Conservation (phyloP, 2,888 invertebrate genomes). For the Gortyna flavago region DNA sequence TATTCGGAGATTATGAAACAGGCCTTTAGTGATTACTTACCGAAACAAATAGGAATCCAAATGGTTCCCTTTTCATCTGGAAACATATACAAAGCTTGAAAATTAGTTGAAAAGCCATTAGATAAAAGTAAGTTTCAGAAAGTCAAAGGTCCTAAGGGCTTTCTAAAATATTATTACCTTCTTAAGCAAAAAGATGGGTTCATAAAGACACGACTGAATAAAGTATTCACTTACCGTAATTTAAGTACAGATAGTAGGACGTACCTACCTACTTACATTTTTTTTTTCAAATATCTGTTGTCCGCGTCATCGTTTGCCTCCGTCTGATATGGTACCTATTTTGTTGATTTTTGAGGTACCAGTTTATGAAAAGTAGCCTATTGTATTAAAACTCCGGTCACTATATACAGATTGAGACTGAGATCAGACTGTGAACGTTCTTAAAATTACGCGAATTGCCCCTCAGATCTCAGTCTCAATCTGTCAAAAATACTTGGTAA, state of each 20-base stretch:
- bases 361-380: not conserved
- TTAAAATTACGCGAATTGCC: too few species aligned
- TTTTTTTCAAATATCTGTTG: not conserved
- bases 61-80: constrained; percentile 21
- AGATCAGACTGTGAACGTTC: too few species aligned
- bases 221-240: not conserved
- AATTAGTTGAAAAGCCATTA: constrained; percentile 40
- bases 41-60: constrained; percentile 6
- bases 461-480: too few species aligned
- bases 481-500: too few species aligned
- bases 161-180: constrained; percentile 24
- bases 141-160: constrained; percentile 28
- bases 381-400: too few species aligned
- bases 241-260: not conserved
- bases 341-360: not conserved
- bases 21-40: constrained; percentile 4
- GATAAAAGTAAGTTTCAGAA: constrained; percentile 32
- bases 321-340: not conserved
- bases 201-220: not conserved
- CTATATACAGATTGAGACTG: too few species aligned
- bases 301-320: not conserved
- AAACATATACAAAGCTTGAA: constrained; percentile 27
- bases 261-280: too few species aligned
- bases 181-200: not conserved
- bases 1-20: not conserved